A percentile compares a stretch with the other conserved stretches of the same genome.
Conservation (phyloP, 2,797 vertebrate genomes). For the Oreortyx pictus region DNA sequence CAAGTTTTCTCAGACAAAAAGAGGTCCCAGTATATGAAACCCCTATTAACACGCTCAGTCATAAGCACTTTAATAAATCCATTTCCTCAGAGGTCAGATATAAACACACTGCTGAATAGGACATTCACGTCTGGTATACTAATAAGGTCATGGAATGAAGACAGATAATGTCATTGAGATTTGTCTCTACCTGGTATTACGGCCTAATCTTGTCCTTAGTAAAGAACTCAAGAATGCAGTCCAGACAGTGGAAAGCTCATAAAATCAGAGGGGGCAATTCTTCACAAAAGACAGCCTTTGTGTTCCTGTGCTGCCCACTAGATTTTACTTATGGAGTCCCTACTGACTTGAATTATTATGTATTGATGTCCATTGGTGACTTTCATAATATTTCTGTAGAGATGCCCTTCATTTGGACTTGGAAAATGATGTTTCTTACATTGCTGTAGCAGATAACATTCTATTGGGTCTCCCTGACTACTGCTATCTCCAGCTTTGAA, state of each 20-base stretch:
- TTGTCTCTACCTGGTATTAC: background rate
- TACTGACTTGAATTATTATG: rapidly evolving
- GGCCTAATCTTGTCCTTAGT: background rate
- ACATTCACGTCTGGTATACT: background rate
- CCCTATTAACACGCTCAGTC: background rate
- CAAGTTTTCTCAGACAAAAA: background rate
- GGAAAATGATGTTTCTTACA: background rate
- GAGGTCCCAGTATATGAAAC: background rate
- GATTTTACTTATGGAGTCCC: background rate
- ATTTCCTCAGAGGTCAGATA: background rate
- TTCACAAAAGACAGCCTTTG: background rate
- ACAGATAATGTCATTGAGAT: background rate
- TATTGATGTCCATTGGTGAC: background rate
- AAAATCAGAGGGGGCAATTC: background rate
- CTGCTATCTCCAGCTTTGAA: background rate
- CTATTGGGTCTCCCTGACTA: background rate
- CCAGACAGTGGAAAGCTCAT: background rate
- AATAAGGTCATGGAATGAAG: background rate
- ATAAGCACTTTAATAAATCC: background rate
- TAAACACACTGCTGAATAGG: background rate
- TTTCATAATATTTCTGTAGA: background rate
- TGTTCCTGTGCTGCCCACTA: background rate
- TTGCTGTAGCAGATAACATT: background rate
- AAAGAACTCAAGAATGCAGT: background rate
- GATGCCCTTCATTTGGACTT: background rate